Evolutionary conservation across 37 sponge, comb jelly and placozoan species (phyloP).

Genomic region (Chondrosia reniformis): DNA sequence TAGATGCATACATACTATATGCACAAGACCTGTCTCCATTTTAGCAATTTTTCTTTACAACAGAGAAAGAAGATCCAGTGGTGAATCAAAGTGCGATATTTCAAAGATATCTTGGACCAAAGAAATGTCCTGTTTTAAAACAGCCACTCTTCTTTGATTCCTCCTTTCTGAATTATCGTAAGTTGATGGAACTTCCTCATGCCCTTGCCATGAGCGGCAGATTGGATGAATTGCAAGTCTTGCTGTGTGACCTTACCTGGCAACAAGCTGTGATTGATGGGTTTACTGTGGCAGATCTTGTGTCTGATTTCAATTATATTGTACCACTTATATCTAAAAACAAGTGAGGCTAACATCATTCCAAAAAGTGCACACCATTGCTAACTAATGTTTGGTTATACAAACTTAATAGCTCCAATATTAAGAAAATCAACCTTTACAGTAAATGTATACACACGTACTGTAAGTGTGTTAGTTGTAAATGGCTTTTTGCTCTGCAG

Average conservation of each 20-base stretch:
- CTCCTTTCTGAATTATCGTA: slow-evolving; percentile 44
- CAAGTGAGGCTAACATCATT: not conserved
- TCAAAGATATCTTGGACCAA: not conserved
- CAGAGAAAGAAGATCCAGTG: not conserved
- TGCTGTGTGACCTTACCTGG: slow-evolving; percentile 58
- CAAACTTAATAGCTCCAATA: too few relatives aligned
- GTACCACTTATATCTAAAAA: slow-evolving; percentile 47
- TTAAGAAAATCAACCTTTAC: too few relatives aligned
- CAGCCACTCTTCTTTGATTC: slow-evolving; percentile 39
- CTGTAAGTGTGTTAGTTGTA: too few relatives aligned
- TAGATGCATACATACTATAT: too few relatives aligned
- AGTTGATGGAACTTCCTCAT: slow-evolving; percentile 63
- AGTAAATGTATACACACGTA: too few relatives aligned
- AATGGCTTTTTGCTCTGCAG: not conserved
- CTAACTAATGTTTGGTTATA: too few relatives aligned
- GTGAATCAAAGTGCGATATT: not conserved
- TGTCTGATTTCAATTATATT: slow-evolving; percentile 39
- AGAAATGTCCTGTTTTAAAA: not conserved
- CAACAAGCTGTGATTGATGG: slow-evolving; percentile 27
- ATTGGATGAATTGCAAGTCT: slow-evolving; percentile 28
- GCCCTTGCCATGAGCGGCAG: slow-evolving; percentile 24
- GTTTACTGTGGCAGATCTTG: slow-evolving; percentile 26
- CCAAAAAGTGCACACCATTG: too few relatives aligned
- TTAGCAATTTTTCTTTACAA: not conserved
- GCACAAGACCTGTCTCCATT: not conserved